Evolutionary conservation across 23 tunicate genomes (phyloP).

Genomic region (Trididemnum miniatum): DNA sequence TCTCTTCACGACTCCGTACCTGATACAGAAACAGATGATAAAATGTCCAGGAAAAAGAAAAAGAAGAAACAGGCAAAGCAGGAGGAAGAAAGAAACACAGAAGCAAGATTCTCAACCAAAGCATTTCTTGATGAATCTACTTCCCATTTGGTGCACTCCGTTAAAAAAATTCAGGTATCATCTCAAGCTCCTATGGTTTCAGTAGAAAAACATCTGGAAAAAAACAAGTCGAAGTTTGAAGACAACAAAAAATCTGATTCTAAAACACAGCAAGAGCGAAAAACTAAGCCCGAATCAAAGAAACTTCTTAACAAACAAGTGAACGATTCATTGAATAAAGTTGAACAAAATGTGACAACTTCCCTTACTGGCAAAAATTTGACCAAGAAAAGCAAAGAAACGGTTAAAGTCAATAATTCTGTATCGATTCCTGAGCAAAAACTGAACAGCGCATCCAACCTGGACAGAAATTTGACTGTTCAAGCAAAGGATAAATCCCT

Average conservation of each 20-base stretch:
- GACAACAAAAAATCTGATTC: neutral
- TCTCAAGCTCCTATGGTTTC: neutral
- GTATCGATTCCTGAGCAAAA: neutral
- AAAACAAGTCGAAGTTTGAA: neutral
- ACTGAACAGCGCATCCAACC: neutral
- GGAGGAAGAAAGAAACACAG: neutral
- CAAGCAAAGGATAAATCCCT: neutral
- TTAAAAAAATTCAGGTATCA: neutral
- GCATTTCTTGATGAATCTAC: neutral
- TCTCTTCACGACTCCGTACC: neutral
- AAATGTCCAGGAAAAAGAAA: constrained; percentile 35
- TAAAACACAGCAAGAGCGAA: neutral
- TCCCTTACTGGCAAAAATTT: neutral
- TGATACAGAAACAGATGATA: neutral
- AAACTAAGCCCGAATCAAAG: neutral
- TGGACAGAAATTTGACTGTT: neutral
- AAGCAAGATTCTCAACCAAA: neutral
- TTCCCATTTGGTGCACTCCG: neutral
- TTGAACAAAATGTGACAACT: neutral
- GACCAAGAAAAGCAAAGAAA: neutral
- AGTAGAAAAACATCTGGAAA: neutral
- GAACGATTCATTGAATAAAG: neutral
- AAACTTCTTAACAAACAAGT: neutral
- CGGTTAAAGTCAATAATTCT: neutral
- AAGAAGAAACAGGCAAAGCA: constrained; percentile 42